A percentile compares a stretch with the other conserved stretches of the same genome.
Conservation (phyloP, 2,113 vertebrate genomes). For the Gymnorhina tibicen region DNA sequence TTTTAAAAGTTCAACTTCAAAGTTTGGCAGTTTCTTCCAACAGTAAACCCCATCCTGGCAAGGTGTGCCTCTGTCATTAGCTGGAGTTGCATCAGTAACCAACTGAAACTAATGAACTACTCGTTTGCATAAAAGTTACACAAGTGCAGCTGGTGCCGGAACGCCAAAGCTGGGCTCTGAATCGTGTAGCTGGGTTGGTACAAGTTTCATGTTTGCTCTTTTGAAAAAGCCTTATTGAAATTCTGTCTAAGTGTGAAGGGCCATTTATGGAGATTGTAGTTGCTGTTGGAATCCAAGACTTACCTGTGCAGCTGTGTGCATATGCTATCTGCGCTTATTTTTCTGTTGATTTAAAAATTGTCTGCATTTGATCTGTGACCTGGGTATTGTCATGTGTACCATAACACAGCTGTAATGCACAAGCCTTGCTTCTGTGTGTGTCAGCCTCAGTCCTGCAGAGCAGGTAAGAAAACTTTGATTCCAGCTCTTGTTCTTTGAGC, state of each 20-base stretch:
- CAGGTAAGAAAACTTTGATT: not conserved
- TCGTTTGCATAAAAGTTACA: not conserved
- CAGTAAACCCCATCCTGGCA: not conserved
- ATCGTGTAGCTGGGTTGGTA: not conserved
- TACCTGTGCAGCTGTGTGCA: not conserved
- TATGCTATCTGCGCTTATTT: not conserved
- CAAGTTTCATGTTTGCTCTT: not conserved
- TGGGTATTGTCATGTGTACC: not conserved
- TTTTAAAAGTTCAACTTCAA: not conserved
- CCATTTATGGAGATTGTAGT: not conserved
- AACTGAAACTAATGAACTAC: not conserved
- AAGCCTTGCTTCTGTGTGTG: not conserved
- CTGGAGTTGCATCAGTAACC: not conserved
- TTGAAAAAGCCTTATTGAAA: not conserved
- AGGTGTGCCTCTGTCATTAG: not conserved
- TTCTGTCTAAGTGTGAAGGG: not conserved
- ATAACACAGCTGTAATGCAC: not conserved
- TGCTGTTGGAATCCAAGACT: not conserved
- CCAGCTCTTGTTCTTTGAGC: not conserved
- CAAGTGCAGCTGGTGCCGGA: not conserved
- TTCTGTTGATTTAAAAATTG: not conserved
- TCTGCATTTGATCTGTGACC: not conserved
- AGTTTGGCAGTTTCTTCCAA: not conserved
- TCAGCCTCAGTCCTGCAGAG: not conserved
- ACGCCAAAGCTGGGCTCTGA: not conserved